Base-by-base conservation (phyloP, 2,888 invertebrate species). In the Dryococelus australis region DNA sequence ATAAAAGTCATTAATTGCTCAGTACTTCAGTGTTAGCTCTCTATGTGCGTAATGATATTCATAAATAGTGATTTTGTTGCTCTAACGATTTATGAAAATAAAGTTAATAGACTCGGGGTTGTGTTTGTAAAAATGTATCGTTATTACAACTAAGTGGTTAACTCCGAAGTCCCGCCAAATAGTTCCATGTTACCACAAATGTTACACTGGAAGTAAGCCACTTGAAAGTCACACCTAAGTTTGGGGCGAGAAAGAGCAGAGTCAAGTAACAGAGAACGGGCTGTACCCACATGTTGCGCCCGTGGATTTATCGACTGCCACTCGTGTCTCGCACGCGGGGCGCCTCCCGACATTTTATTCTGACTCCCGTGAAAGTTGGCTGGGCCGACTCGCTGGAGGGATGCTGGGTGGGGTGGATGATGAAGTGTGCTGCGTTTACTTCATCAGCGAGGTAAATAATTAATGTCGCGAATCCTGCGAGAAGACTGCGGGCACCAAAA, bases 381-480 rank as follows among this genome's bases (percentile, higher is more conserved):
- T 65, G 65, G 65, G 65, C n/a, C 65, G n/a, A 24, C 47, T 65
- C 47, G 65, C 16, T 65, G 65, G 65, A 6, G 65, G 65, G 65
- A 20, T 20, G 65, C 13, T 10, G 65, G 65, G 8, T 47, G 65
- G 24, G 10, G 65, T 20, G 65, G 65, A 65, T 65, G 65, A 65
- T 65, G 65, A 65, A 65, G 65, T 65, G 65, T 12, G 65, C 16
- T n/a, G 65, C 65, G 24, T 65, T 65, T 65, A n/a, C 65, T 65
- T 65, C 65, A 65, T 65, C 65, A 65, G 65, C 6, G n/a, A 65
- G 65, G 65, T 65, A 65, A 65, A 65, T 65, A 65, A 65, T 65
- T 65, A 65, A 65, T 65, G 65, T 65, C 65, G 24, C 65, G 65
- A 65, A 65, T 65, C 65, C 16, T 8, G n/a, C 65, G 65, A 20